Conservation (phyloP, 2,113 vertebrate genomes). For the Bagarius yarrelli region DNA sequence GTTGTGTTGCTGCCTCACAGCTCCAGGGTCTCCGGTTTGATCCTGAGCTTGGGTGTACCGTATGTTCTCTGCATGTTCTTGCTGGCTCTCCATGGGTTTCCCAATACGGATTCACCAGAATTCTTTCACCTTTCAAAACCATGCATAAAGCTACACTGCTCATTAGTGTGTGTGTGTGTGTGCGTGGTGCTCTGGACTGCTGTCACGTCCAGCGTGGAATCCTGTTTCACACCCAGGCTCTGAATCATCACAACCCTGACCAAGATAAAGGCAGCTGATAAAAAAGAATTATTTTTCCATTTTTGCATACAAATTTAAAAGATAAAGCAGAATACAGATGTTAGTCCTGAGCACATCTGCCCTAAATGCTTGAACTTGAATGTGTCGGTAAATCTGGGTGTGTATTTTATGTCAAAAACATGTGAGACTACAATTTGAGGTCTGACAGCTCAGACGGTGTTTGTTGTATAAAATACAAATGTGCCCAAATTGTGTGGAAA, state of each 20-base stretch:
- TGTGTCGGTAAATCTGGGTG: neutral
- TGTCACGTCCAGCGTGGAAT: no score
- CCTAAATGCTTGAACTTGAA: neutral
- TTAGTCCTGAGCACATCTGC: no score
- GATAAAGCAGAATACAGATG: neutral
- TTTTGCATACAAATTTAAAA: neutral
- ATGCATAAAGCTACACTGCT: neutral
- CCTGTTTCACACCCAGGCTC: no score
- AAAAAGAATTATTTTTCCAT: neutral
- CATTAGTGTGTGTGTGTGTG: neutral
- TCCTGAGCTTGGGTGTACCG: neutral
- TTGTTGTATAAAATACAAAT: neutral
- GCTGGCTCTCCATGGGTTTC: neutral
- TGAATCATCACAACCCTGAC: no score
- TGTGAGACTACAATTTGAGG: neutral
- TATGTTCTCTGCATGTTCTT: constrained; percentile 2
- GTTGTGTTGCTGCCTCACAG: neutral
- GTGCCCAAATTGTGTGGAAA: neutral
- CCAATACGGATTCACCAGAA: neutral
- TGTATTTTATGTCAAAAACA: neutral
- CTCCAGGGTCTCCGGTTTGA: constrained; percentile 10
- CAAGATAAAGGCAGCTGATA: neutral
- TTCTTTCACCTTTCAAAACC: constrained; percentile 5
- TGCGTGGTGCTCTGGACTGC: neutral
- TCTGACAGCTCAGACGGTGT: no score